Evolutionary conservation across 1,140 invertebrate genomes (phyloP), one percentile per base, ranked within the genome.

Genomic region (Thaumatotibia leucotreta): DNA sequence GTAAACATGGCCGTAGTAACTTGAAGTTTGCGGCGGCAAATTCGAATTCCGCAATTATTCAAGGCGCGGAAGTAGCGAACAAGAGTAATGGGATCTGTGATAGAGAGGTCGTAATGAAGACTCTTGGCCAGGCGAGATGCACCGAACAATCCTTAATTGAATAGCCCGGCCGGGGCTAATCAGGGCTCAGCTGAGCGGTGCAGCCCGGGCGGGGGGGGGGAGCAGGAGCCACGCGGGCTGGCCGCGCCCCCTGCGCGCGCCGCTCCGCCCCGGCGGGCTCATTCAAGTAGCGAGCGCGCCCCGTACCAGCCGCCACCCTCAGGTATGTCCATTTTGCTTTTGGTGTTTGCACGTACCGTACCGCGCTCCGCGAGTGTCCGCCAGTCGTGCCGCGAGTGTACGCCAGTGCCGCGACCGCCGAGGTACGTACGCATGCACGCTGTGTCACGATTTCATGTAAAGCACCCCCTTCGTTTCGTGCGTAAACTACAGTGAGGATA

Each of bases 241-340:
- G 85, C 81, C 84, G 84, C 83, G 84, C 83, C 82, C 84, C 84
- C 83, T 86, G 86, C 84, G 86, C 84, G 84, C 84, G 83, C 80
- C 83, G 83, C 74, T 65, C 66, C 45, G 72, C 75, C 82, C 86
- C 75, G 78, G 27, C 75, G 65, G 69, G 71, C 85, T 88, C 86
- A 89, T 89, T 89, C 87, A 89, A 88, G 85, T 88, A 83, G 80
- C 82, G 78, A 89, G 84, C 84, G 83, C 85, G 82, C 87, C 83
- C 80, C 76, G 83, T 85, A 69, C 82, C 87, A 88, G 87, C 86
- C 87, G 87, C 83, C 80, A 85, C 81, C 79, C 85, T 82, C 87
- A 89, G 87, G 87, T 89, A 89, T 84, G 87, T 88, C 81, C 87
- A 89, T 87, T 89, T 88, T 85, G 86, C 86, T 90, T 86, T 86